Percentiles rank a stretch among this genome's conserved stretches.
These are phyloP conservation scores for Oreortyx pictus DNA, from an alignment of 2,797 vertebrate species.

Conservation along the genomic window DNA sequence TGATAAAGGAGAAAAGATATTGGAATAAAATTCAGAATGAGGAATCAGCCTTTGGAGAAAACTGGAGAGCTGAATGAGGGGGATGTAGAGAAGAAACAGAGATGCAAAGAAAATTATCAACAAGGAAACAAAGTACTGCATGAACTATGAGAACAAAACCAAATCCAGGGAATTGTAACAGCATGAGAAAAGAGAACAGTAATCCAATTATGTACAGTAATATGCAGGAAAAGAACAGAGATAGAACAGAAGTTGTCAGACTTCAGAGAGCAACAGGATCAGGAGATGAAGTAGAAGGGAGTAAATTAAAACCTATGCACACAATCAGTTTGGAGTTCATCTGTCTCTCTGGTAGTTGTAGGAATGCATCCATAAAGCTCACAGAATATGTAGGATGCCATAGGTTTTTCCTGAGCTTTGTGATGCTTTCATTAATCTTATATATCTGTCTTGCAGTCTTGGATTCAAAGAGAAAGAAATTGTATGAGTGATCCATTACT, in stretches of 20 bases:
- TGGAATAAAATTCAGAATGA: background rate
- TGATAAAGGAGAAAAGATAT: background rate
- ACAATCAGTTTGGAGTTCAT: background rate
- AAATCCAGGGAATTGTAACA: background rate
- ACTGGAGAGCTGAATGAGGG: background rate
- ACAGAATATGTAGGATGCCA: background rate
- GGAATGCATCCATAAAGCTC: background rate
- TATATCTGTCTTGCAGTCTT: background rate
- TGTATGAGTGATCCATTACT: background rate
- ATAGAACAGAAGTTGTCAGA: background rate
- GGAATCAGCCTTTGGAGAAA: background rate
- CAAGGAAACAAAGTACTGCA: background rate
- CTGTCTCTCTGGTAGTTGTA: background rate
- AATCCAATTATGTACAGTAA: background rate
- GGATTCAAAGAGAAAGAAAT: constrained; percentile 12
- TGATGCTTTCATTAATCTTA: background rate
- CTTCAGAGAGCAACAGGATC: background rate
- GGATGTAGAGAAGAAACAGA: background rate
- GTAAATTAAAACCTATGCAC: background rate
- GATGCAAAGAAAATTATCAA: background rate
- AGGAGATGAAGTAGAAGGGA: background rate
- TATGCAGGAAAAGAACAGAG: background rate
- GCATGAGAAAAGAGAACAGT: background rate
- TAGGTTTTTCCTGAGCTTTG: background rate
- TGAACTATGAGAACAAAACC: background rate